These are phyloP conservation scores for Epinotia brunnichana DNA, from an alignment of 2,888 invertebrate species.

Conservation along the genomic window DNA sequence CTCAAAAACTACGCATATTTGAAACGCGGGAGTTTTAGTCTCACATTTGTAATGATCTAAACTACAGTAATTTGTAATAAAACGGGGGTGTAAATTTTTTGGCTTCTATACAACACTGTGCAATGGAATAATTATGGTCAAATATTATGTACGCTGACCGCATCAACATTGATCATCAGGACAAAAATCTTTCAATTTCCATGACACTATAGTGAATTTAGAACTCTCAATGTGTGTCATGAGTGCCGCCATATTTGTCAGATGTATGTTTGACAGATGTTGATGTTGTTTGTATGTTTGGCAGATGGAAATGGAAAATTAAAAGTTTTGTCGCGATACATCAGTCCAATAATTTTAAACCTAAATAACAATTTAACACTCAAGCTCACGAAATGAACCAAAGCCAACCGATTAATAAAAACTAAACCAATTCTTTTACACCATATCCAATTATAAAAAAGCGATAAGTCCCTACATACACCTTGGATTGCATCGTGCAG, in stretches of 20 bases:
- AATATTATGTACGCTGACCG: not conserved
- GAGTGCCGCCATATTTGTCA: no score
- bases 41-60: no score
- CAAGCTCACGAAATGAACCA: not conserved
- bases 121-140: not conserved
- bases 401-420: not conserved
- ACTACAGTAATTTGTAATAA: no score
- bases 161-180: not conserved
- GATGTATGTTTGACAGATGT: no score
- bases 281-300: no score
- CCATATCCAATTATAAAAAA: not conserved
- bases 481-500: not conserved
- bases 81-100: no score
- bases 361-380: conserved; percentile 19
- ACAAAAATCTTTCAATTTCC: not conserved
- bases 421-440: not conserved
- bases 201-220: no score
- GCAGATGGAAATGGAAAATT: not conserved
- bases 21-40: no score
- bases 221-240: no score
- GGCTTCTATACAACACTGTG: no score
- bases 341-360: conserved; percentile 18
- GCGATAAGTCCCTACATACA: not conserved
- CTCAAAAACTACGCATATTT: no score
- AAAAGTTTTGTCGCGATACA: not conserved